These are phyloP conservation scores for Cyclophora albipunctata DNA, from an alignment of 2,888 invertebrate genomes.

Conservation along the genomic window DNA sequence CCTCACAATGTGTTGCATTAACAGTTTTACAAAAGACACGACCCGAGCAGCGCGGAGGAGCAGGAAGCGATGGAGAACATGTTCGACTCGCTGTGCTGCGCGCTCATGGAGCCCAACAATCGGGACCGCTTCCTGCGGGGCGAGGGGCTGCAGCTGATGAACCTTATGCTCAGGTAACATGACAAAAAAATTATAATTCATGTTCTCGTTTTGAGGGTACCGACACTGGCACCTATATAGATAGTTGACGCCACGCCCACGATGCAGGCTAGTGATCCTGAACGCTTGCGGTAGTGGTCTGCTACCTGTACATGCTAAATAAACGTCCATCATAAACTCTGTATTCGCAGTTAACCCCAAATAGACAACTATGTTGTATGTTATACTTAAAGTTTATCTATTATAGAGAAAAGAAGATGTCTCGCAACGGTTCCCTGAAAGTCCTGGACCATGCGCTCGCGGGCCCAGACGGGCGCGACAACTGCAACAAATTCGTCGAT, in stretches of 20 bases:
- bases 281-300: too few species aligned
- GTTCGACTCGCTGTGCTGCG: conserved; percentile 96
- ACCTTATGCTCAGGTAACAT: conserved; percentile 90
- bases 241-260: too few species aligned
- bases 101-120: conserved; percentile 91
- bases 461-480: conserved; percentile 93
- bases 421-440: conserved; percentile 96
- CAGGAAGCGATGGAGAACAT: conserved; percentile 99
- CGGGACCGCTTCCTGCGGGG: conserved; percentile 94
- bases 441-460: conserved; percentile 98
- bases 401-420: conserved; percentile 91
- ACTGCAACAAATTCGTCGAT: conserved; percentile 98
- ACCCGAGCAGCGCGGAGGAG: conserved; percentile 93
- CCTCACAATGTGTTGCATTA: too few species aligned
- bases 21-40: conserved; percentile 94
- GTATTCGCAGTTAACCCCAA: too few species aligned
- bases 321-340: too few species aligned
- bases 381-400: not conserved
- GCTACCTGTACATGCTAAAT: too few species aligned
- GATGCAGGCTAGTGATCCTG: too few species aligned
- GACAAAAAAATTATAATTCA: not conserved
- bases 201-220: too few species aligned
- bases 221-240: too few species aligned
- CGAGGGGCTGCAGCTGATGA: conserved; percentile 99
- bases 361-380: too few species aligned